phyloP scores from a whole-genome alignment of 2,797 vertebrate species.

The Rhabdomys pumilio region DNA sequence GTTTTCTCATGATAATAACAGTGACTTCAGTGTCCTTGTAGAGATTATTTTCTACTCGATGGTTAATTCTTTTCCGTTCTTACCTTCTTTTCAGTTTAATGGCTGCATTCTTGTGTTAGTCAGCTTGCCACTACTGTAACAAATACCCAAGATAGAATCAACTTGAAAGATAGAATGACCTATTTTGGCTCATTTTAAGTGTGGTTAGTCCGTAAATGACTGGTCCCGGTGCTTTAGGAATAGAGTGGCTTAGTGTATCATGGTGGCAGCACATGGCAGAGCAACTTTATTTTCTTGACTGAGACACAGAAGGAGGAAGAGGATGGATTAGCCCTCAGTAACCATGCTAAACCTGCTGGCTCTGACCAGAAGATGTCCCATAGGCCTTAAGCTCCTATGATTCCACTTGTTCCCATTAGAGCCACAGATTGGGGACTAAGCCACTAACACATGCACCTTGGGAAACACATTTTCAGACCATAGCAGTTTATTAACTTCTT shows the following conservation, averaged over 20 bases:
- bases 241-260: neutral
- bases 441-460: neutral
- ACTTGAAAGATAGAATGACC: neutral
- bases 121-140: neutral
- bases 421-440: no score
- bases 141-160: neutral
- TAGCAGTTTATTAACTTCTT: neutral
- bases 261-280: no score
- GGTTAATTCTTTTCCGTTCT: neutral
- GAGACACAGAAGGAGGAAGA: neutral
- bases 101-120: neutral
- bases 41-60: neutral
- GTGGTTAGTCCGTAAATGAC: neutral
- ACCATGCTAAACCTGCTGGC: accelerated
- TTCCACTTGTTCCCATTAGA: neutral
- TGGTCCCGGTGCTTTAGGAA: neutral
- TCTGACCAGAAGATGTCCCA: neutral
- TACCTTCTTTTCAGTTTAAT: neutral
- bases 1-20: constrained; percentile 3
- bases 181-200: neutral
- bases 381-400: neutral
- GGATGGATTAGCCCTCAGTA: accelerated
- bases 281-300: neutral
- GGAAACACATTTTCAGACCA: neutral
- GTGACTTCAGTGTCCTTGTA: neutral